These are phyloP conservation scores for Hydroisotoma schaefferi DNA, from an alignment of 2,888 invertebrate species.

Conservation along the genomic window DNA sequence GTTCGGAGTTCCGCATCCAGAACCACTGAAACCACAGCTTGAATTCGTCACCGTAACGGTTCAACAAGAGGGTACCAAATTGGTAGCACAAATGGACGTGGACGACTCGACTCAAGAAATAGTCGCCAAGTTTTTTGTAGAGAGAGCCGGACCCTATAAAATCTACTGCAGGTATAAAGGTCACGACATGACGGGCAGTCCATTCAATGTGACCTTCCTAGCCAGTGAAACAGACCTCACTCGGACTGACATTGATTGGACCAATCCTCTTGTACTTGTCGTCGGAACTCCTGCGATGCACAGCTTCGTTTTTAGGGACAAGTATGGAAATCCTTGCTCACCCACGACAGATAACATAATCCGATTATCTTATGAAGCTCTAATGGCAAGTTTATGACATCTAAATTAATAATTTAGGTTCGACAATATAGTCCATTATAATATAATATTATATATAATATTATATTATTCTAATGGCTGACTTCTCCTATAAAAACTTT, in stretches of 20 bases:
- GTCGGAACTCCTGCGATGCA: conserved; percentile 12
- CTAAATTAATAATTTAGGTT: too few species aligned
- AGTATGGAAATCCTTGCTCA: conserved; percentile 22
- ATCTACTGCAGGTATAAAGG: conserved; percentile 20
- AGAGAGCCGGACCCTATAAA: conserved; percentile 23
- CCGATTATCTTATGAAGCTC: too few species aligned
- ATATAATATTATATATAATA: too few species aligned
- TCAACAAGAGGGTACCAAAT: not conserved
- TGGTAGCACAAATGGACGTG: not conserved
- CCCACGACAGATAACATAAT: not conserved
- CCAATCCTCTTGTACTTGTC: conserved; percentile 16
- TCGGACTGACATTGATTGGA: conserved; percentile 12
- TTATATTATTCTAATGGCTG: too few species aligned
- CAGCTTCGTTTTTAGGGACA: conserved; percentile 19
- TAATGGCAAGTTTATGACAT: too few species aligned
- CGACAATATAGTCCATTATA: too few species aligned
- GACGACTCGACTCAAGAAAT: conserved; percentile 15
- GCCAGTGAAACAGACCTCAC: conserved; percentile 18
- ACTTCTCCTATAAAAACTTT: too few species aligned
- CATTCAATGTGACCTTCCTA: conserved; percentile 16
- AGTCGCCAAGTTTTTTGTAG: conserved; percentile 15
- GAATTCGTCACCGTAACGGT: not conserved
- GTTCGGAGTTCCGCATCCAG: not conserved
- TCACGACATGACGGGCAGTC: conserved; percentile 25
- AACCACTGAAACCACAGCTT: not conserved